Evolutionary conservation across 2,797 vertebrate genomes (phyloP).

Genomic region (Sebastolobus alascanus): DNA sequence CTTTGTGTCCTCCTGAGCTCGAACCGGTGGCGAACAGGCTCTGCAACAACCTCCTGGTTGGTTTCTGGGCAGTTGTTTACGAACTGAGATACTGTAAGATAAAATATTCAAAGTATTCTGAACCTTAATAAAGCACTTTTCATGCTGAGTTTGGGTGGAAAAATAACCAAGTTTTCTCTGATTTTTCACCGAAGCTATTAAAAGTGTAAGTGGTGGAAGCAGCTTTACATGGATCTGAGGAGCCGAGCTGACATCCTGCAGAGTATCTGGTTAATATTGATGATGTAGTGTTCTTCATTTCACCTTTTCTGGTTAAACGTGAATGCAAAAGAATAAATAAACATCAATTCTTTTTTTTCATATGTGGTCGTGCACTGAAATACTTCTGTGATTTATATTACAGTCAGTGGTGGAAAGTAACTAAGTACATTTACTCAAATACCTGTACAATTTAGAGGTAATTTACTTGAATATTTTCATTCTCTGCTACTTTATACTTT

Average conservation of each 20-base stretch:
- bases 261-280: constrained; percentile 72
- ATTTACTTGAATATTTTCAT: neutral
- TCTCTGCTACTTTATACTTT: neutral
- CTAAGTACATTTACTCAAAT: neutral
- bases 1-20: constrained; percentile 44
- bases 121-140: constrained; percentile 76
- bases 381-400: constrained; percentile 11
- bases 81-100: constrained; percentile 51
- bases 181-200: constrained; percentile 83
- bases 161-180: constrained; percentile 36
- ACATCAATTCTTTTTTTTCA: constrained; percentile 46
- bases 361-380: constrained; percentile 26
- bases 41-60: constrained; percentile 35
- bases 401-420: constrained; percentile 1
- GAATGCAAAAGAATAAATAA: constrained; percentile 80
- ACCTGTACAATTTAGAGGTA: neutral
- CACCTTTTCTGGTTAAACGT: constrained; percentile 73
- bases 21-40: constrained; percentile 42
- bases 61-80: constrained; percentile 45
- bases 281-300: constrained; percentile 75
- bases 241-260: constrained; percentile 64
- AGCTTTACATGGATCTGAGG: constrained; percentile 69
- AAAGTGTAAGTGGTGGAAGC: constrained; percentile 69
- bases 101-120: constrained; percentile 63
- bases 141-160: constrained; percentile 56